Evolutionary conservation across 2,888 invertebrate genomes (phyloP).

Genomic region (Iselma pallidipennis): DNA sequence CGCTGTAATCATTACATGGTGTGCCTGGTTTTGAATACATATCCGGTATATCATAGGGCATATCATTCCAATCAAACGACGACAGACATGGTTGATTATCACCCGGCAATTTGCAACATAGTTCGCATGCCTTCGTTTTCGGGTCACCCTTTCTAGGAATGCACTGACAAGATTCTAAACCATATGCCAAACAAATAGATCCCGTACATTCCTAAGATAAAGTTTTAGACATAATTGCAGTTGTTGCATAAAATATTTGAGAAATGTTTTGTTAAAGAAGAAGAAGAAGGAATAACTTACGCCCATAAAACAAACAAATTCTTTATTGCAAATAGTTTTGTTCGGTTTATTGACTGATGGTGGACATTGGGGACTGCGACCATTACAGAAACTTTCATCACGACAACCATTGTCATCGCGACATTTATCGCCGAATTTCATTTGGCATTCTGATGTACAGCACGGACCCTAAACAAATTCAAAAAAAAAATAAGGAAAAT

Average conservation of each 20-base stretch:
- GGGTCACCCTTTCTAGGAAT: conserved; percentile 77
- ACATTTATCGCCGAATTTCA: conserved; percentile 86
- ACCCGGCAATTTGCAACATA: conserved; percentile 88
- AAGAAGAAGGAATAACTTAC: too few relatives aligned
- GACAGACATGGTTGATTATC: conserved; percentile 82
- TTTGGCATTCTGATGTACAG: conserved; percentile 84
- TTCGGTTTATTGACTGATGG: conserved; percentile 90
- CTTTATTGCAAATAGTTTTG: conserved; percentile 94
- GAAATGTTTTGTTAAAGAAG: too few relatives aligned
- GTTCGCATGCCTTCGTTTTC: conserved; percentile 86
- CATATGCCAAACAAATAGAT: conserved; percentile 96
- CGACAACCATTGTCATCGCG: conserved; percentile 93
- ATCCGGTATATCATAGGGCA: conserved; percentile 89
- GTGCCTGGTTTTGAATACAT: conserved; percentile 94
- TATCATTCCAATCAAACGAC: conserved; percentile 87
- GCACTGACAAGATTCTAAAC: conserved; percentile 95
- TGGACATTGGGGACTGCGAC: conserved; percentile 87
- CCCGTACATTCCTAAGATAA: conserved; percentile 85
- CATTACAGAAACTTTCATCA: conserved; percentile 91
- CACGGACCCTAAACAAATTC: conserved; percentile 84
- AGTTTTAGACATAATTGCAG: too few relatives aligned
- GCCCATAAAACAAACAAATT: conserved; percentile 97
- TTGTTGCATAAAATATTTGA: too few relatives aligned
- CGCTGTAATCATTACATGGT: conserved; percentile 92
- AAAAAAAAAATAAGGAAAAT: too few relatives aligned